These are phyloP conservation scores for Clarias laeviceps DNA, from an alignment of 2,797 vertebrate genomes.

Conservation along the genomic window DNA sequence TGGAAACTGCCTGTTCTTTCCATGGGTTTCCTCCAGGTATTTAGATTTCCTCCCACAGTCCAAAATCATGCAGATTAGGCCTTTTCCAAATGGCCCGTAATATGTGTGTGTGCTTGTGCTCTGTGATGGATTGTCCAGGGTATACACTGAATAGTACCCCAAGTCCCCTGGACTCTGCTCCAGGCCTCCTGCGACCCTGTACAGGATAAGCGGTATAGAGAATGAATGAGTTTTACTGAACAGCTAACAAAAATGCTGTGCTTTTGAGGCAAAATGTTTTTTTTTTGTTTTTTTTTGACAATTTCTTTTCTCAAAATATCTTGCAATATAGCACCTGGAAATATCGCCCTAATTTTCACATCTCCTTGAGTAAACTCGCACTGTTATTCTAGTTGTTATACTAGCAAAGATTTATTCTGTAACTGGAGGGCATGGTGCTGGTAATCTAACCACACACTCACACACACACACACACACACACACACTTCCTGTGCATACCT, in stretches of 20 bases:
- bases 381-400: neutral
- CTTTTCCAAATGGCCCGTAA: too few species aligned
- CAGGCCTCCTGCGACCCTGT: too few species aligned
- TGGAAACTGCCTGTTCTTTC: too few species aligned
- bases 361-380: neutral
- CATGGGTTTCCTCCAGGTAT: too few species aligned
- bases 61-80: too few species aligned
- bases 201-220: too few species aligned
- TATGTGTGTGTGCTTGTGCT: too few species aligned
- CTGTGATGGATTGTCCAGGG: too few species aligned
- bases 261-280: neutral
- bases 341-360: constrained; percentile 16
- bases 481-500: constrained; percentile 51
- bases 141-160: too few species aligned
- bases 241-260: neutral
- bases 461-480: constrained; percentile 17
- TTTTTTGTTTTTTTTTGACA: neutral
- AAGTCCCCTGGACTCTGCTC: too few species aligned
- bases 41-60: too few species aligned
- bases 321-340: neutral
- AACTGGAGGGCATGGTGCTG: constrained; percentile 37
- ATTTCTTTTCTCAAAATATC: neutral
- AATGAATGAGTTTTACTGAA: neutral
- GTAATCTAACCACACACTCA: constrained; percentile 14
- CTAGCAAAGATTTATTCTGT: constrained; percentile 4